phyloP scores from a whole-genome alignment of 2,888 invertebrate species.

The Orthosia gracilis region DNA sequence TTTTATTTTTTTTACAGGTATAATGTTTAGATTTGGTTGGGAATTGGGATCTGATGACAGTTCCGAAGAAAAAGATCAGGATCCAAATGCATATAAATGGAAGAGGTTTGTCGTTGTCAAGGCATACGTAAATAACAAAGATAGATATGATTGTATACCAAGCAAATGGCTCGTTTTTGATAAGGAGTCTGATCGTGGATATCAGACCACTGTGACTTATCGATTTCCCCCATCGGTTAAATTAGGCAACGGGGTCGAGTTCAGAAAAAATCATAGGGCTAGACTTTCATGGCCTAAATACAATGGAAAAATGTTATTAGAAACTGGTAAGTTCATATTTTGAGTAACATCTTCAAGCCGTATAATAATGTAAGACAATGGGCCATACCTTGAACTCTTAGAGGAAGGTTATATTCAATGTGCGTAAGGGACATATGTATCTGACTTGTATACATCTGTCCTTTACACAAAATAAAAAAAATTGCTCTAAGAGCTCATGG shows the following conservation, averaged over 20 bases:
- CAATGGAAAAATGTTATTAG: neutral
- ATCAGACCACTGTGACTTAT: neutral
- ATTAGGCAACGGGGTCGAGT: neutral
- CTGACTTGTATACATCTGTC: no score
- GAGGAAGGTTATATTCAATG: no score
- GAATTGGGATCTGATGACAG: neutral
- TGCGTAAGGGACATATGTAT: no score
- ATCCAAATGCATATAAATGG: neutral
- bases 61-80: neutral
- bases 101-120: neutral
- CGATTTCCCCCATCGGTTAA: neutral
- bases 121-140: neutral
- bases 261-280: neutral
- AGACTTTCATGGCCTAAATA: neutral
- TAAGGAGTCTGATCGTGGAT: neutral
- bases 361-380: no score
- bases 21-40: neutral
- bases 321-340: neutral
- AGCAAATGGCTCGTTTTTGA: neutral
- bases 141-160: neutral
- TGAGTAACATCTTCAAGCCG: no score
- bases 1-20: neutral
- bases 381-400: no score
- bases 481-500: no score
- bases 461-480: no score